Conservation (phyloP, 2,888 invertebrate genomes). For the Agrochola macilenta region DNA sequence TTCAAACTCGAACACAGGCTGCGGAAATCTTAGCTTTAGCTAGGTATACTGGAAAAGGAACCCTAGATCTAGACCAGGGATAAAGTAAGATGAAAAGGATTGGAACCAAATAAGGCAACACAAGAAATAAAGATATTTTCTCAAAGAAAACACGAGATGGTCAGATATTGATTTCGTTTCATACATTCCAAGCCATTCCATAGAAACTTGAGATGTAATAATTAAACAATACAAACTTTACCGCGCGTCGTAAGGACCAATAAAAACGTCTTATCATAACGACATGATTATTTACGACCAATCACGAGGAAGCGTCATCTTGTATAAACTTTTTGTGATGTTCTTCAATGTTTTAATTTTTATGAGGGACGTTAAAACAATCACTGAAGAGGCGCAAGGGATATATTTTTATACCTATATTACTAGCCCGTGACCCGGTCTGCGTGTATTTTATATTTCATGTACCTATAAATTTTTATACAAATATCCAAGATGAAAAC, state of each 20-base stretch:
- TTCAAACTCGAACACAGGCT: conserved; percentile 7
- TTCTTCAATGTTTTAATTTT: conserved; percentile 38
- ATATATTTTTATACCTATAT: not conserved
- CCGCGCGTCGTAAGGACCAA: conserved; percentile 54
- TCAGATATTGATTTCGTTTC: not conserved
- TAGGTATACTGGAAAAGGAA: not conserved
- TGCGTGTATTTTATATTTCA: not conserved
- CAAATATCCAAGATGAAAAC: not conserved
- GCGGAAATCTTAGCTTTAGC: not conserved
- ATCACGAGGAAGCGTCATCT: conserved; percentile 48
- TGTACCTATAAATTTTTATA: not conserved
- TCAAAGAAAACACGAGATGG: not conserved
- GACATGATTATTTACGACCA: conserved; percentile 64
- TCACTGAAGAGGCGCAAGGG: not conserved
- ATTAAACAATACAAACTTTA: conserved; percentile 57
- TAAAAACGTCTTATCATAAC: conserved; percentile 63
- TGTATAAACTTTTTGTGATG: conserved; percentile 49
- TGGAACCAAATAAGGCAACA: conserved; percentile 34
- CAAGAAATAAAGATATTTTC: conserved; percentile 22
- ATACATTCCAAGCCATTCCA: conserved; percentile 4
- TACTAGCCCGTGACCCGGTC: not conserved
- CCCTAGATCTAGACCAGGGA: conserved; percentile 3
- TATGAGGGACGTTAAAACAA: conserved; percentile 52
- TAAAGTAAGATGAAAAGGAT: conserved; percentile 35
- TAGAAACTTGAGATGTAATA: conserved; percentile 39